These are phyloP conservation scores for Camponotus fellah DNA, from an alignment of 2,888 invertebrate genomes.

Conservation along the genomic window DNA sequence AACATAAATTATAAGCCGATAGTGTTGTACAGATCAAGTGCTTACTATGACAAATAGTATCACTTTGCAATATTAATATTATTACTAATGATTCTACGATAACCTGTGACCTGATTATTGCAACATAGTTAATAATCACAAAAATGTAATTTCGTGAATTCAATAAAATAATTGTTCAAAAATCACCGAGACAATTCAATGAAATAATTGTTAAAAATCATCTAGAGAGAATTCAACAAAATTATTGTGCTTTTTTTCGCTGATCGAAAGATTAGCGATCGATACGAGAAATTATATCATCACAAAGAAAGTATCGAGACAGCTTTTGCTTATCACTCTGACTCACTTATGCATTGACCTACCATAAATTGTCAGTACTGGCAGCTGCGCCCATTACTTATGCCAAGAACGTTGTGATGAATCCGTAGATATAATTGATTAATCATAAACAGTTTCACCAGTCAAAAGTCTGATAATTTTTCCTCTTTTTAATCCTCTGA, in stretches of 20 bases:
- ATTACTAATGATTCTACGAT: background rate
- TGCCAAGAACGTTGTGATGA: background rate
- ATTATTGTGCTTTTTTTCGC: background rate
- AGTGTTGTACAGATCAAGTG: background rate
- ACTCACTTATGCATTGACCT: background rate
- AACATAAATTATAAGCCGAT: background rate
- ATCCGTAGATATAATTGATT: background rate
- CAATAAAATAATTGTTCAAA: background rate
- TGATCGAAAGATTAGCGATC: background rate
- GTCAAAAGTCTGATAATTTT: too few relatives aligned
- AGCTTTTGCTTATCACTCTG: background rate
- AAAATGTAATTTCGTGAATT: background rate
- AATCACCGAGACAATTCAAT: too few relatives aligned
- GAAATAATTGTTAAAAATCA: background rate
- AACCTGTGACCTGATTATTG: background rate
- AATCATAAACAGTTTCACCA: too few relatives aligned
- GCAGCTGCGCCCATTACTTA: slow-evolving; percentile 14
- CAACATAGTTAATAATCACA: background rate
- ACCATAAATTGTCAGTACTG: background rate
- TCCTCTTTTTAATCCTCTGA: too few relatives aligned
- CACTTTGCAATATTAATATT: background rate
- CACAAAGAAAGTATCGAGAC: background rate
- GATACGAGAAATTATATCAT: background rate
- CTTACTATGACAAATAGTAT: background rate
- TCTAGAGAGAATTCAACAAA: background rate